phyloP scores from a whole-genome alignment of 2,113 vertebrate species.

The Periophthalmodon schlosseri region DNA sequence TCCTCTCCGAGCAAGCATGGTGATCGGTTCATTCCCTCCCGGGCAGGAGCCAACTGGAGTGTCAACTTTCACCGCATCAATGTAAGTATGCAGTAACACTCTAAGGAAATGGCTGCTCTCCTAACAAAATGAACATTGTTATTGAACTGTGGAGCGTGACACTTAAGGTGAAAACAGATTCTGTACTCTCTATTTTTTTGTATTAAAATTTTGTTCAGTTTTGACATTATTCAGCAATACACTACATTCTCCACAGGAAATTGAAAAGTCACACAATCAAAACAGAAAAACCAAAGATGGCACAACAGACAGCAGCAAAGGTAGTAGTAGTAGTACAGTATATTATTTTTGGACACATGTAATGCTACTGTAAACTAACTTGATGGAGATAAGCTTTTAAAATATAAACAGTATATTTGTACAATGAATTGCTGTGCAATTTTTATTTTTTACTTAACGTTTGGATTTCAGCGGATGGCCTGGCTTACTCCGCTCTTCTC shows the following conservation, averaged over 20 bases:
- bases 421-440: constrained; percentile 20
- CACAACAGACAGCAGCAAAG: constrained; percentile 94
- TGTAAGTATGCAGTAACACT: constrained; percentile 72
- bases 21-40: constrained; percentile 95
- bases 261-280: constrained; percentile 96
- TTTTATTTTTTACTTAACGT: constrained; percentile 24
- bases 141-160: constrained; percentile 9
- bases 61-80: constrained; percentile 98
- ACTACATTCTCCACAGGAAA: constrained; percentile 82
- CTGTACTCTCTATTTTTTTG: background rate
- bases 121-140: constrained; percentile 38
- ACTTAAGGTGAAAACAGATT: background rate
- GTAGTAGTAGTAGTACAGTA: constrained; percentile 57
- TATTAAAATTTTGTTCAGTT: background rate
- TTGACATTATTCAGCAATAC: background rate
- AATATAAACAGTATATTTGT: constrained; percentile 25
- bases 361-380: constrained; percentile 18
- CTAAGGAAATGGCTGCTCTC: constrained; percentile 3
- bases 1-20: constrained; percentile 97
- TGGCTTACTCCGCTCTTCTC: constrained; percentile 95
- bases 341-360: background rate
- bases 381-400: background rate
- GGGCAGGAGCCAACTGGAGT: constrained; percentile 98
- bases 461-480: constrained; percentile 79
- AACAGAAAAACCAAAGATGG: constrained; percentile 98